A percentile compares a stretch with the other conserved stretches of the same genome.
These are phyloP conservation scores for Cephalotes varians DNA, from an alignment of 2,888 invertebrate genomes.

Conservation along the genomic window DNA sequence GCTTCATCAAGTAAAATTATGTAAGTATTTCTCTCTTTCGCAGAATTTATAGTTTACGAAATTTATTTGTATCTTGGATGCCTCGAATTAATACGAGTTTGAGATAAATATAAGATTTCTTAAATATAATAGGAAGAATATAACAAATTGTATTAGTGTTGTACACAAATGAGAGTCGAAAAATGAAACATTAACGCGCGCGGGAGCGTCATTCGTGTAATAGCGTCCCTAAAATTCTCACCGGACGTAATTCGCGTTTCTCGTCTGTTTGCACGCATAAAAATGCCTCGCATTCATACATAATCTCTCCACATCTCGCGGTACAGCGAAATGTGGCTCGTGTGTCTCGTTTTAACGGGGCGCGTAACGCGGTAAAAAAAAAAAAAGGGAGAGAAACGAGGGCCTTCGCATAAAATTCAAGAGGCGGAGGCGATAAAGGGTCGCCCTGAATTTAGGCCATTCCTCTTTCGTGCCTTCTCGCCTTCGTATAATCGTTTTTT, in stretches of 20 bases:
- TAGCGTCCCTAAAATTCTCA: slow-evolving; percentile 33
- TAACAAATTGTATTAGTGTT: background rate
- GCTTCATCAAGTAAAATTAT: background rate
- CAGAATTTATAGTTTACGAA: background rate
- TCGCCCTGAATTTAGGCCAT: slow-evolving; percentile 51
- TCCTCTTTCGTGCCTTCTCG: slow-evolving; percentile 52
- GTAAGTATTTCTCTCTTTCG: background rate
- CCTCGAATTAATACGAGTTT: background rate
- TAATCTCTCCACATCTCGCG: slow-evolving; percentile 20
- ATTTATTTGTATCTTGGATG: background rate
- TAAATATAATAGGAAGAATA: background rate
- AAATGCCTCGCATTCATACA: slow-evolving; percentile 43
- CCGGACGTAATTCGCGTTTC: slow-evolving; percentile 35
- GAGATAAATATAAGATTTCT: background rate
- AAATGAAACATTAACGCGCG: background rate
- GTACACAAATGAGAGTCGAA: background rate
- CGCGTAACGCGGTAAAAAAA: slow-evolving; percentile 59
- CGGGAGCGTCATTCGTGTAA: background rate
- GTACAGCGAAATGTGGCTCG: slow-evolving; percentile 42
- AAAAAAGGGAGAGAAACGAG: slow-evolving; percentile 10
- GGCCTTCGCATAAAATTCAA: slow-evolving; percentile 58
- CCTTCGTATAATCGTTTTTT: slow-evolving; percentile 46
- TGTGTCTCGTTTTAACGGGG: slow-evolving; percentile 52
- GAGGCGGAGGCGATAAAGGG: slow-evolving; percentile 40
- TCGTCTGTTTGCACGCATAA: slow-evolving; percentile 41